phyloP scores from a whole-genome alignment of 2,797 vertebrate species.

The Sarcoramphus papa region DNA sequence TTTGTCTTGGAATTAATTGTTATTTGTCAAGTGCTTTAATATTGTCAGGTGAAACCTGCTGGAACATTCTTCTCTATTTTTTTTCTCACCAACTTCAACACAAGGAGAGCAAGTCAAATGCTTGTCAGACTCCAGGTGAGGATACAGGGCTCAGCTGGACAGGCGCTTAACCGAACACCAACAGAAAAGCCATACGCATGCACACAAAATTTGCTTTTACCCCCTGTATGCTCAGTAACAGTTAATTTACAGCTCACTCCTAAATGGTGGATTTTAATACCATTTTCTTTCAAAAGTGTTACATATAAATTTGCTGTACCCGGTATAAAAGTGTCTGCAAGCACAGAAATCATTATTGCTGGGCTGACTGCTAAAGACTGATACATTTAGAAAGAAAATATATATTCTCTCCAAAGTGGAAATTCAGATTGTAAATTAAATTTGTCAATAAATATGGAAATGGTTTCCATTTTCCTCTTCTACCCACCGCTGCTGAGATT shows the following conservation, averaged over 20 bases:
- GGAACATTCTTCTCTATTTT: not conserved
- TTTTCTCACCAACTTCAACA: not conserved
- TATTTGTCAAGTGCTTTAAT: not conserved
- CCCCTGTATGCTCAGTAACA: not conserved
- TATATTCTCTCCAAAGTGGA: not conserved
- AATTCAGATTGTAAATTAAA: slow-evolving; percentile 46
- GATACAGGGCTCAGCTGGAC: not conserved
- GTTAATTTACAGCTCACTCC: slow-evolving; percentile 35
- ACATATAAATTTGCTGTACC: slow-evolving; percentile 2
- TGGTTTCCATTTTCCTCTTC: not conserved
- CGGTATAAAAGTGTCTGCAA: slow-evolving; percentile 17
- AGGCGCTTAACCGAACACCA: not conserved
- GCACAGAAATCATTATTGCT: slow-evolving; percentile 24
- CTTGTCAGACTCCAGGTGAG: not conserved
- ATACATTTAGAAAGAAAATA: slow-evolving; percentile 14
- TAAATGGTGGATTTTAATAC: slow-evolving; percentile 41
- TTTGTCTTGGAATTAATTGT: not conserved
- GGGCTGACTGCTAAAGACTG: slow-evolving; percentile 30
- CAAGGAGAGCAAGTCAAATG: not conserved
- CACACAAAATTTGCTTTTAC: not conserved
- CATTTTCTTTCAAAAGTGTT: not conserved
- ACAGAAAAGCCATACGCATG: not conserved
- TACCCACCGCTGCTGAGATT: not conserved
- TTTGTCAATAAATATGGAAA: slow-evolving; percentile 68
- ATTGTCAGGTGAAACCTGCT: not conserved